Conservation (phyloP, 2,797 vertebrate species). For the Lagocephalus sceleratus region DNA sequence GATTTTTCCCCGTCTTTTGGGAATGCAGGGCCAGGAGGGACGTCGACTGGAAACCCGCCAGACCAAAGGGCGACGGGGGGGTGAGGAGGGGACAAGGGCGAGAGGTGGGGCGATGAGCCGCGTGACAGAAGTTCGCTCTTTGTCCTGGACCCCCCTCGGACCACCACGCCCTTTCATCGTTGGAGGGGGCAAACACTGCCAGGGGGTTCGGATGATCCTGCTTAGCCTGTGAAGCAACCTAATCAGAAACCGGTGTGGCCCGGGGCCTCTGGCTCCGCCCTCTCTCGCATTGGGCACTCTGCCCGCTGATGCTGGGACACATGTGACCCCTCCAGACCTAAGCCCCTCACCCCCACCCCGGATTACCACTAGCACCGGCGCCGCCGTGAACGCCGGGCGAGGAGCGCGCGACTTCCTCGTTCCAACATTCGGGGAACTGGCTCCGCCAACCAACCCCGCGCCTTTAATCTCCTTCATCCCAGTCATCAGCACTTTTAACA, state of each 20-base stretch:
- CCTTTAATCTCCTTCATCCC: constrained; percentile 58
- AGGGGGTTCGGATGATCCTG: constrained; percentile 72
- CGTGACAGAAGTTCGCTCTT: too few relatives aligned
- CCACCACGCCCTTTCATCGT: constrained; percentile 17
- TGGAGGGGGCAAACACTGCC: constrained; percentile 44
- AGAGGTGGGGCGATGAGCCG: too few relatives aligned
- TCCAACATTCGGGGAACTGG: constrained; percentile 32
- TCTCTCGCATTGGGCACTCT: too few relatives aligned
- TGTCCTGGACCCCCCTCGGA: constrained; percentile 1
- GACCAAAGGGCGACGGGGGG: too few relatives aligned
- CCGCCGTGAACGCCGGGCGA: constrained; percentile 14
- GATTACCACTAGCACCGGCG: constrained; percentile 47
- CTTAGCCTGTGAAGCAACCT: constrained; percentile 73
- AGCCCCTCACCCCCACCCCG: constrained; percentile 8
- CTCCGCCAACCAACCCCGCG: constrained; percentile 29
- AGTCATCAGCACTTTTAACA: constrained; percentile 64
- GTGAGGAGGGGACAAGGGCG: too few relatives aligned
- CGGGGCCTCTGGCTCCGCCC: too few relatives aligned
- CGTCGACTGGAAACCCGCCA: too few relatives aligned
- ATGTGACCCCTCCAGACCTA: constrained; percentile 61
- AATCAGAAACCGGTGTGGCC: constrained; percentile 63
- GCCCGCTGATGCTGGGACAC: constrained; percentile 60
- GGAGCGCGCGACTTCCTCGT: constrained; percentile 22
- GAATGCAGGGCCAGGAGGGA: too few relatives aligned
- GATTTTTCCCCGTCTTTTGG: constrained; percentile 4